phyloP scores from a whole-genome alignment of 2,888 invertebrate species.

The Hedya salicella region DNA sequence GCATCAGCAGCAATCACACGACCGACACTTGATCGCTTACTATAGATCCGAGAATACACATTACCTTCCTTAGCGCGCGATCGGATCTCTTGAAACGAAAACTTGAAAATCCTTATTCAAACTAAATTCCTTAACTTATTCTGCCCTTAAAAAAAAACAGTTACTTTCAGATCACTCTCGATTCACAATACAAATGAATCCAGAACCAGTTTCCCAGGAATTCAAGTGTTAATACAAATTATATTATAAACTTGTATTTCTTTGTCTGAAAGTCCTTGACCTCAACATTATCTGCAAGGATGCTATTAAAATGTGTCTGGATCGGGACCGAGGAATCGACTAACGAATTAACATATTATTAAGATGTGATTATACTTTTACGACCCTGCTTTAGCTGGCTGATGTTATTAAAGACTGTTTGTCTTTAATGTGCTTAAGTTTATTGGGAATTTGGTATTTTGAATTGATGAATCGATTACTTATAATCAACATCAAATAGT shows the following conservation, averaged over 20 bases:
- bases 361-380: neutral
- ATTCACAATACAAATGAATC: neutral
- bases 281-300: neutral
- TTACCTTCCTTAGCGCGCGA: too few relatives aligned
- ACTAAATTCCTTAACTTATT: too few relatives aligned
- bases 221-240: neutral
- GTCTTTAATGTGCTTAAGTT: conserved; percentile 4
- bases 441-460: conserved; percentile 18
- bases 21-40: too few relatives aligned
- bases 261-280: neutral
- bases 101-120: too few relatives aligned
- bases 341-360: conserved; percentile 7
- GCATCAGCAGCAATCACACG: too few relatives aligned
- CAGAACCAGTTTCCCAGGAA: neutral
- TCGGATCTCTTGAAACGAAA: too few relatives aligned
- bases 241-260: neutral
- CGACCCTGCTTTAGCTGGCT: neutral
- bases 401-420: neutral
- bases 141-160: too few relatives aligned
- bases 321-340: neutral
- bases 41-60: too few relatives aligned
- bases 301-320: neutral
- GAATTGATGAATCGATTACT: neutral
- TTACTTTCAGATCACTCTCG: too few relatives aligned
- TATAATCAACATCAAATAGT: too few relatives aligned